Evolutionary conservation across 2,888 invertebrate genomes (phyloP).

Genomic region (Hypomecis punctinalis): DNA sequence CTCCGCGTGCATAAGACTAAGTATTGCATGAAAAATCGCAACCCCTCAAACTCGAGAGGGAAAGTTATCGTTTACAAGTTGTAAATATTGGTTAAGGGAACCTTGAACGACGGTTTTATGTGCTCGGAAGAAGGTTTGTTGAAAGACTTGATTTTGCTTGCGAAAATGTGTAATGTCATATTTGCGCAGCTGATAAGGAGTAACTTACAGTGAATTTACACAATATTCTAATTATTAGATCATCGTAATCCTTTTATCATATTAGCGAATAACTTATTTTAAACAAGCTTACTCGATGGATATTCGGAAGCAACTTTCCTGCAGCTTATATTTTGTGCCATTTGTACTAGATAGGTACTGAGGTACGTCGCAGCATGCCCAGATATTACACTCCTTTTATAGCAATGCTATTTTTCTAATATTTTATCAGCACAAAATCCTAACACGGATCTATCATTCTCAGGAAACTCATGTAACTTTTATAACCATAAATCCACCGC

Average conservation of each 20-base stretch:
- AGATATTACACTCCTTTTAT: no score
- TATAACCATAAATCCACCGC: constrained; percentile 15
- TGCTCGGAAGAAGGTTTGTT: constrained; percentile 27
- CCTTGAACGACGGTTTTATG: constrained; percentile 48
- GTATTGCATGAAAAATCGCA: constrained; percentile 63
- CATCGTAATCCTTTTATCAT: no score
- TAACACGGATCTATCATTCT: background rate
- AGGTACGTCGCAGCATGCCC: no score
- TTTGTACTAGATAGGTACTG: no score
- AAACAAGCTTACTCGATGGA: no score
- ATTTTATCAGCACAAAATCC: background rate
- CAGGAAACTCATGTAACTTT: background rate
- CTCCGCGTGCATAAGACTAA: constrained; percentile 49
- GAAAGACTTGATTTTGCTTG: constrained; percentile 4
- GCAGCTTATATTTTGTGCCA: no score
- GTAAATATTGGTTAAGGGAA: constrained; percentile 67
- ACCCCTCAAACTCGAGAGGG: constrained; percentile 47
- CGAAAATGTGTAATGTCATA: no score
- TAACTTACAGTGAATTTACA: no score
- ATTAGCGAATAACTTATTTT: no score
- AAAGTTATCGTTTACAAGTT: constrained; percentile 69
- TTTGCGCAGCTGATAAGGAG: no score
- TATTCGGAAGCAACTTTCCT: no score
- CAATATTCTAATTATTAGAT: no score
- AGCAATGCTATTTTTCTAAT: background rate